Conservation (phyloP, 2,797 vertebrate genomes). For the Catharus ustulatus region DNA sequence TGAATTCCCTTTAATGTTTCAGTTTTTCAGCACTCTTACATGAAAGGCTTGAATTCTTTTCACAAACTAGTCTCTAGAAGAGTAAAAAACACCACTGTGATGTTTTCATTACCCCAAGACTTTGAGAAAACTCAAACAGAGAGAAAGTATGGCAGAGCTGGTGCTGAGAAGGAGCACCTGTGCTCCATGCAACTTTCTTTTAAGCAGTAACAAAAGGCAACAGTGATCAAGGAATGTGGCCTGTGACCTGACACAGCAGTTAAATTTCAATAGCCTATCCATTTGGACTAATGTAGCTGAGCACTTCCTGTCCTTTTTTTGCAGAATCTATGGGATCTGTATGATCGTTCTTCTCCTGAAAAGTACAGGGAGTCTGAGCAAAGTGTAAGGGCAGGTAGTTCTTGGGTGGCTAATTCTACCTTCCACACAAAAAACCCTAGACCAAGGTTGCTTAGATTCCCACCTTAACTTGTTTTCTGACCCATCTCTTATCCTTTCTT, state of each 20-base stretch:
- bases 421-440: background rate
- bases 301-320: background rate
- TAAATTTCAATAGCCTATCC: background rate
- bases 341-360: background rate
- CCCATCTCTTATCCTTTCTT: background rate
- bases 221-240: background rate
- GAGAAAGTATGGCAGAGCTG: background rate
- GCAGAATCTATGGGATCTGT: background rate
- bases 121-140: background rate
- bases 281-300: background rate
- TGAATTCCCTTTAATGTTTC: background rate
- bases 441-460: background rate
- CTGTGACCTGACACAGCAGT: background rate
- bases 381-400: background rate
- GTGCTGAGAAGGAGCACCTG: background rate
- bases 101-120: background rate
- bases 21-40: background rate
- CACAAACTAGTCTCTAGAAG: background rate
- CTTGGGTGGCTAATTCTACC: background rate
- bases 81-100: background rate
- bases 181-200: background rate
- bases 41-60: background rate
- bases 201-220: background rate
- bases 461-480: background rate
- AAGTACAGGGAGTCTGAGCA: background rate